Evolutionary conservation across 2,888 invertebrate species (phyloP).

Genomic region (Amiota minor): DNA sequence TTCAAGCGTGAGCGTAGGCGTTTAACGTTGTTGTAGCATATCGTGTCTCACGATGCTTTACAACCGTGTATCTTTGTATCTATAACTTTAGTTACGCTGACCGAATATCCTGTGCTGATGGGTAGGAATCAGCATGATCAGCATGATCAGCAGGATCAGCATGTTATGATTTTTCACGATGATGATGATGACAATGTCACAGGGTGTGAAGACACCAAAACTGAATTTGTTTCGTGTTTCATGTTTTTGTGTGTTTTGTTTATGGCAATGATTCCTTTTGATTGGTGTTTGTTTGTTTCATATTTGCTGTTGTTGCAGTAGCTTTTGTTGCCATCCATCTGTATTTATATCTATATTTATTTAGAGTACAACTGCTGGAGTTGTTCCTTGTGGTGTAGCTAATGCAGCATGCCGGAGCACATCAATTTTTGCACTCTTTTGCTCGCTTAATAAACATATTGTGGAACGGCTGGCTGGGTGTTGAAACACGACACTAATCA

Average conservation of each 20-base stretch:
- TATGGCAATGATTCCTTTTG: background rate
- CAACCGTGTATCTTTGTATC: no score
- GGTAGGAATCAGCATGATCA: background rate
- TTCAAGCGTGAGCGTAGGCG: no score
- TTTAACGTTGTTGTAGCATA: no score
- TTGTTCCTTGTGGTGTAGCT: background rate
- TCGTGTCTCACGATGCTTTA: no score
- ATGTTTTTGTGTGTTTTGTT: no score
- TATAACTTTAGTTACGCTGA: no score
- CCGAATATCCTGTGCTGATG: background rate
- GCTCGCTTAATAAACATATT: no score
- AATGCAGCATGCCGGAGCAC: background rate
- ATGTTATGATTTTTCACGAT: background rate
- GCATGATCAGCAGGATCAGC: background rate
- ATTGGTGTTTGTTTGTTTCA: background rate
- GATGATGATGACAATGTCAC: slow-evolving; percentile 48
- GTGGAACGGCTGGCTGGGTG: no score
- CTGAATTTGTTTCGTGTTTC: slow-evolving; percentile 68
- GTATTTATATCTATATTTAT: background rate
- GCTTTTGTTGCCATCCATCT: background rate
- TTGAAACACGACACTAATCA: no score
- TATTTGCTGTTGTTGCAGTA: background rate
- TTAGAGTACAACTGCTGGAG: background rate
- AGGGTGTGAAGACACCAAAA: slow-evolving; percentile 61
- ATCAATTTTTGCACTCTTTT: background rate